Evolutionary conservation across 2,797 vertebrate genomes (phyloP).

Genomic region (Tauraco hartlaubi): DNA sequence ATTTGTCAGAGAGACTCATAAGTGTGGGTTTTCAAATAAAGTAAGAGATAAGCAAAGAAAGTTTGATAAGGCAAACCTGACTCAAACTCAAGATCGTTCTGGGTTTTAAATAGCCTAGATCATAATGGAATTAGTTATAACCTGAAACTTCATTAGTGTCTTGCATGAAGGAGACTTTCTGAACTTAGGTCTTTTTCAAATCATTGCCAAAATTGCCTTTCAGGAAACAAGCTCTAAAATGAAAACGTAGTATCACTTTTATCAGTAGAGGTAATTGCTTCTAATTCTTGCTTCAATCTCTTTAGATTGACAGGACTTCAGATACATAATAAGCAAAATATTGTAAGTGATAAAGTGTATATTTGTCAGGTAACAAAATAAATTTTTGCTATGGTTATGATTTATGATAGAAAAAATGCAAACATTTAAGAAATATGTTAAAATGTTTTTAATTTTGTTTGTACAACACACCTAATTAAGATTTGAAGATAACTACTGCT

Average conservation of each 20-base stretch:
- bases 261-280: not conserved
- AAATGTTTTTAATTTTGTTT: not conserved
- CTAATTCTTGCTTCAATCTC: not conserved
- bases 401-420: not conserved
- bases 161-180: not conserved
- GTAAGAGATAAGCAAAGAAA: not conserved
- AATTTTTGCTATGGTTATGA: not conserved
- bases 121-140: not conserved
- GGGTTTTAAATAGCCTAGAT: not conserved
- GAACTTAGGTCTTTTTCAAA: not conserved
- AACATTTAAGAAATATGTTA: not conserved
- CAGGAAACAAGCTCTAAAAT: not conserved
- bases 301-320: not conserved
- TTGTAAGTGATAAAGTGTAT: not conserved
- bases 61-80: not conserved
- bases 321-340: not conserved
- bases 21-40: not conserved
- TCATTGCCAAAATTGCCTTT: not conserved
- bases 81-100: not conserved
- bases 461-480: not conserved
- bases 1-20: not conserved
- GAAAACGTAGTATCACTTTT: not conserved
- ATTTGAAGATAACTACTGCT: not conserved
- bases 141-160: not conserved
- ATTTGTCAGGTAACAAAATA: not conserved